Conservation (phyloP, 2,113 vertebrate genomes). For the Ardeotis arabs region DNA sequence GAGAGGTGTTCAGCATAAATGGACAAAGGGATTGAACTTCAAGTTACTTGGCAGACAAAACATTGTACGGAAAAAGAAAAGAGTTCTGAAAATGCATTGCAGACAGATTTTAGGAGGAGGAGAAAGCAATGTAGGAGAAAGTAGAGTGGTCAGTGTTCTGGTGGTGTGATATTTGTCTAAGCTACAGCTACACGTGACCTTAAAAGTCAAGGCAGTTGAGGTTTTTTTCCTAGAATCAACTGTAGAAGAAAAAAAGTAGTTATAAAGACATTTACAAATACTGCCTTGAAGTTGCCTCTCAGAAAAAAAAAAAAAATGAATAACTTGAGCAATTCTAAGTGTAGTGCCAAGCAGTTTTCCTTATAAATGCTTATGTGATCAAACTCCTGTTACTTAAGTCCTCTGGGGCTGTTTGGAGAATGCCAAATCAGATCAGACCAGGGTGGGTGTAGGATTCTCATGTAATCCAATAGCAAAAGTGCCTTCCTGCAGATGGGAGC, state of each 20-base stretch:
- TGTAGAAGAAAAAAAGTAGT: not conserved
- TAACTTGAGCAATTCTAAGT: not conserved
- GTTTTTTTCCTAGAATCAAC: not conserved
- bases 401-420: not conserved
- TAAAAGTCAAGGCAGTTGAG: not conserved
- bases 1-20: not conserved
- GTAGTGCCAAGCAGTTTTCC: not conserved
- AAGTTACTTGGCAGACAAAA: not conserved
- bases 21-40: not conserved
- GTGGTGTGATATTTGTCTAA: not conserved
- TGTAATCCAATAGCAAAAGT: not conserved
- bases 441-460: not conserved
- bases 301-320: not conserved
- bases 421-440: not conserved
- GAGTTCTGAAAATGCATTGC: not conserved
- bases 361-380: not conserved
- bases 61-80: not conserved
- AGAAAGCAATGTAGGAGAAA: not conserved
- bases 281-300: not conserved
- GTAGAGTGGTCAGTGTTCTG: not conserved
- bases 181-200: not conserved
- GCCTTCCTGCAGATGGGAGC: not conserved
- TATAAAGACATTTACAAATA: not conserved
- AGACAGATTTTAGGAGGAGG: not conserved
- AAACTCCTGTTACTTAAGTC: not conserved